Base-by-base conservation (phyloP, 2,888 invertebrate genomes). In the Anarsia innoxiella region DNA sequence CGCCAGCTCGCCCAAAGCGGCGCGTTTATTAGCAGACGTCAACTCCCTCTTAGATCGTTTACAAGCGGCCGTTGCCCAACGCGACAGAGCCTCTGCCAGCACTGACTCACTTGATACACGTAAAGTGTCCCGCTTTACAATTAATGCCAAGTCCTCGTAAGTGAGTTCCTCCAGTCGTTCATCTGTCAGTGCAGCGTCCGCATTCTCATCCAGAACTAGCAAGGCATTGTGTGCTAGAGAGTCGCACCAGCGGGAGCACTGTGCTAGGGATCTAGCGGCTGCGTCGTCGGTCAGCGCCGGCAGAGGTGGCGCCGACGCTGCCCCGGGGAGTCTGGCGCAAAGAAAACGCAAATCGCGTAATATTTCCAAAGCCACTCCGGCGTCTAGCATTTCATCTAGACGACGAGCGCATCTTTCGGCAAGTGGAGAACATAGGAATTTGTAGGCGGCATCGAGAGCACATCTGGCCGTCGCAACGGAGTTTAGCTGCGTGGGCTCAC, bases 361-460 rank as follows among this genome's bases (percentile, higher is more conserved):
- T 35, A 92, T 87, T 51, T 88, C 86, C 2, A 93, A 82, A 1
- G 91, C 91, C 33, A 89, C 91, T 11, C 86, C 83, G 2, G 87
- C 82, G 40, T 86, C 87, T 16, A 93, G 67, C 64, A 90, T 88
- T 38, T 84, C 84, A 47, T 89, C 89, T 26, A 94, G 82, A 37
- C 89, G 90, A 16, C 87, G 78, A 13, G 91, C 88, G 56, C 93
- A 93, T 40, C 89, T 84, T 44, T 88, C 87, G 1, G 90, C 90
- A 34, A 94, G 79, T 12, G 88, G 89, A 3, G 89, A 87, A 51
- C 93, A 91, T 30, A 92, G 79, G 59, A 93, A 91, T 57, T 91
- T 90, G 59, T 92, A 90, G 12, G 93, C 92, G 1, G 91, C 91
- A 46, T 91, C 89, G 14, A 94, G 86, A 0, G 93, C 88, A 25